A percentile compares a stretch with the other conserved stretches of the same genome.
phyloP scores from a whole-genome alignment of 2,113 vertebrate genomes.

The Antigone vipio region DNA sequence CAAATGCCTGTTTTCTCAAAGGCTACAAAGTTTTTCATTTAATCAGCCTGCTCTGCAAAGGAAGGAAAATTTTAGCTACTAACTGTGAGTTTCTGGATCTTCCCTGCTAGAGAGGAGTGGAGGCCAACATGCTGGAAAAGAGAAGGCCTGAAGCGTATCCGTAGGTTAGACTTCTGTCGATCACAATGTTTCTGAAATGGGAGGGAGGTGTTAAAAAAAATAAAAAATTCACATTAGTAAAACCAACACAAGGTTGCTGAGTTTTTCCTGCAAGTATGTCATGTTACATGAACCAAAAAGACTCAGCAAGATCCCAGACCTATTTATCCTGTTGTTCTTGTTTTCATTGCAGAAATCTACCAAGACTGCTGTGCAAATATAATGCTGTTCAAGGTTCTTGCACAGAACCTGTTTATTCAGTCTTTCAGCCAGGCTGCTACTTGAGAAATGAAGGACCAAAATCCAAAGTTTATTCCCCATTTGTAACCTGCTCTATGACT shows the following conservation, averaged over 20 bases:
- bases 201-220: not conserved
- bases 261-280: not conserved
- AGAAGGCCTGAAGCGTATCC: constrained; percentile 96
- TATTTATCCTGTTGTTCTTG: not conserved
- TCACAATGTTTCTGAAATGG: constrained; percentile 91
- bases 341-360: not conserved
- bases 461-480: not conserved
- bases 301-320: not conserved
- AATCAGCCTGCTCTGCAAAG: not conserved
- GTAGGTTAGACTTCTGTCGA: constrained; percentile 94
- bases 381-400: not conserved
- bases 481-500: not conserved
- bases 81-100: constrained; percentile 98
- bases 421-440: not conserved
- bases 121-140: constrained; percentile 97
- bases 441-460: not conserved
- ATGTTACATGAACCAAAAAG: not conserved
- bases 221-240: not conserved
- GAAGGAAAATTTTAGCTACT: constrained; percentile 51
- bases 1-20: not conserved
- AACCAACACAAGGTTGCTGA: not conserved
- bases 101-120: constrained; percentile 94
- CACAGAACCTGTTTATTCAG: not conserved
- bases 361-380: not conserved
- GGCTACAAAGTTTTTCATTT: not conserved